Evolutionary conservation across 2,888 invertebrate genomes (phyloP).

Genomic region (Microchrysa polita): DNA sequence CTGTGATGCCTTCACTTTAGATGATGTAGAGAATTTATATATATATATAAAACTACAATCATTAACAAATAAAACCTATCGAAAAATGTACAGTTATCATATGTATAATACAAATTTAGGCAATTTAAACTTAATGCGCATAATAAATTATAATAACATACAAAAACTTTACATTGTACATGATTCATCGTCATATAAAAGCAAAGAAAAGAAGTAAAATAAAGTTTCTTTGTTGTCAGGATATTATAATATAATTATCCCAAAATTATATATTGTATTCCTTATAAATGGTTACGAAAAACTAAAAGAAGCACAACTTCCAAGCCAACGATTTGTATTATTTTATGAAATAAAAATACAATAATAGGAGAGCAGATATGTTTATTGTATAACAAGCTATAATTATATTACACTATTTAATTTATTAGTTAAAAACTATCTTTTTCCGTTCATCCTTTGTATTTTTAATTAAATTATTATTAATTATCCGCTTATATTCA

Average conservation of each 20-base stretch:
- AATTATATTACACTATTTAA: background rate
- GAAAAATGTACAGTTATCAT: background rate
- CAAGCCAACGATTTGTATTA: slow-evolving; percentile 2
- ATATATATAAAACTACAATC: background rate
- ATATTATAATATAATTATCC: background rate
- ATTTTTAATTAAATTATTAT: too few species aligned
- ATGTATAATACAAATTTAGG: background rate
- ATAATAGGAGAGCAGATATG: background rate
- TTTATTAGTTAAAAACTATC: too few species aligned
- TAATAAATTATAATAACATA: background rate
- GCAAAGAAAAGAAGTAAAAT: background rate
- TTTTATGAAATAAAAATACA: background rate
- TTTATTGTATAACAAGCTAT: background rate
- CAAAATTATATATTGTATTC: background rate
- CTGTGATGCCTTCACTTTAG: slow-evolving; percentile 11
- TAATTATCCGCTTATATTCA: background rate
- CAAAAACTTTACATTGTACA: background rate
- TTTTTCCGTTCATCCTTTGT: too few species aligned
- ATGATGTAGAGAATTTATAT: background rate
- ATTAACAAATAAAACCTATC: slow-evolving; percentile 2
- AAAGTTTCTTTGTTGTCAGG: background rate
- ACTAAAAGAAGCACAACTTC: slow-evolving; percentile 1
- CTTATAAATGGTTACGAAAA: background rate
- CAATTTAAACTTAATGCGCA: background rate
- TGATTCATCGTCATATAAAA: background rate